Conservation (phyloP, 1,140 invertebrate species). For the Drosophila tsacasi region DNA sequence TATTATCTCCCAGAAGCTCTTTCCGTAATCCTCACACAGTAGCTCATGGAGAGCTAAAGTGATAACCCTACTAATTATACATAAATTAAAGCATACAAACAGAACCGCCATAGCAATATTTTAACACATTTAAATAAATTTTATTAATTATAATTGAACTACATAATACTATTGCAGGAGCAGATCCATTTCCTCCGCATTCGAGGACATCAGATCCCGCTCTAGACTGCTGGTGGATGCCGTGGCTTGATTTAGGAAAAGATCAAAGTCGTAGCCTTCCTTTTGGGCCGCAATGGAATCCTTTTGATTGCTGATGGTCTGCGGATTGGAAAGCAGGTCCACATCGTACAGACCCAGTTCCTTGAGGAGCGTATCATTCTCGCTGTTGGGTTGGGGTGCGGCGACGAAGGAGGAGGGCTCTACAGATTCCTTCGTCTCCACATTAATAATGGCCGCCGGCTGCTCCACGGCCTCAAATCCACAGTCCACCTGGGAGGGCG, state of each 20-base stretch:
- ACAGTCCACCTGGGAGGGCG: slow-evolving; percentile 58
- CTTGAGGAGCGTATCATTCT: slow-evolving; percentile 72
- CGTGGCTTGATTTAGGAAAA: slow-evolving; percentile 74
- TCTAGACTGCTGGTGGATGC: slow-evolving; percentile 63
- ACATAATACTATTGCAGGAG: slow-evolving; percentile 61
- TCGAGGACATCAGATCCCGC: slow-evolving; percentile 74
- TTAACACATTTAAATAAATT: slow-evolving; percentile 19
- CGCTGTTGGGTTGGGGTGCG: slow-evolving; percentile 27
- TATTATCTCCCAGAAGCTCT: background rate
- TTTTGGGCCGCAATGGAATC: slow-evolving; percentile 74
- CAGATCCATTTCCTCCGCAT: slow-evolving; percentile 76
- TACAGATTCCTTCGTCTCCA: slow-evolving; percentile 37
- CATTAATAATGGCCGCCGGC: slow-evolving; percentile 71
- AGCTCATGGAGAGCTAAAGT: too few species aligned
- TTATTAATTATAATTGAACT: slow-evolving; percentile 34
- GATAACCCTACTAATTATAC: background rate
- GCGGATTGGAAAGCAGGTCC: slow-evolving; percentile 72
- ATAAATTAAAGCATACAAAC: background rate
- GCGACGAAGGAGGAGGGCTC: background rate
- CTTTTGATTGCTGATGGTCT: slow-evolving; percentile 77
- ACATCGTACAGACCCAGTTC: slow-evolving; percentile 77
- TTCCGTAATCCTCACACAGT: background rate
- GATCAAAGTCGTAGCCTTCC: slow-evolving; percentile 76
- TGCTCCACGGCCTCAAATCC: slow-evolving; percentile 74
- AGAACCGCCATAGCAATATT: background rate